Evolutionary conservation across 2,888 invertebrate species (phyloP).

Genomic region (Drosophila robusta): DNA sequence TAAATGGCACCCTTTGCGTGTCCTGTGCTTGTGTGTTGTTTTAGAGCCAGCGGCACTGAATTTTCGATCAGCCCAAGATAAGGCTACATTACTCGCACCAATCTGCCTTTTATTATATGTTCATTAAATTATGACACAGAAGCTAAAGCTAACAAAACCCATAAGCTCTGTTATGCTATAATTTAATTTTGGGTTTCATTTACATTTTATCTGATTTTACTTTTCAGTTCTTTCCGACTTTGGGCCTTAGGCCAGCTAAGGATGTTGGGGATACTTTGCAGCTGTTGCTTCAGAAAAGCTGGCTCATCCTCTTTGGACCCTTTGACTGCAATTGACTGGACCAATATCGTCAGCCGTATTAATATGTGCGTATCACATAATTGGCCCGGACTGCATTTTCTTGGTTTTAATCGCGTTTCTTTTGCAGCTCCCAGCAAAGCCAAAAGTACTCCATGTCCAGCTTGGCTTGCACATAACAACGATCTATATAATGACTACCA

Average conservation of each 20-base stretch:
- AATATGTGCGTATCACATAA: too few relatives aligned
- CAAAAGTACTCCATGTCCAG: too few relatives aligned
- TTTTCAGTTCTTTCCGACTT: not conserved
- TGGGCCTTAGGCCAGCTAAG: conserved; percentile 89
- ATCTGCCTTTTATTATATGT: conserved; percentile 48
- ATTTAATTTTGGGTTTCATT: conserved; percentile 25
- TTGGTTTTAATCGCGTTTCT: too few relatives aligned
- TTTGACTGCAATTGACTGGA: too few relatives aligned
- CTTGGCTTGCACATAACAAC: too few relatives aligned
- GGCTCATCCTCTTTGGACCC: too few relatives aligned
- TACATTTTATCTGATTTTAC: conserved; percentile 2
- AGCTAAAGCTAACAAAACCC: conserved; percentile 19
- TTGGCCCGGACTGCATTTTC: too few relatives aligned
- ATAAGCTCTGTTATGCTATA: conserved; percentile 8
- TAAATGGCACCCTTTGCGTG: conserved; percentile 41
- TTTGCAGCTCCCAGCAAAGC: too few relatives aligned
- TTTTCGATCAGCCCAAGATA: conserved; percentile 67
- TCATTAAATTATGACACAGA: conserved; percentile 50
- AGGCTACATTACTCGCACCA: conserved; percentile 35
- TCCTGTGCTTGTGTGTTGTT: conserved; percentile 44
- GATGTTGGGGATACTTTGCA: conserved; percentile 94
- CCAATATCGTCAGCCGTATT: too few relatives aligned
- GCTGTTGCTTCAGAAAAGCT: too few relatives aligned
- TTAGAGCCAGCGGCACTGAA: conserved; percentile 35
- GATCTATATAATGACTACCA: too few relatives aligned